Percentiles rank a stretch among this genome's conserved stretches.
phyloP scores from a whole-genome alignment of 2,113 vertebrate species.

The Alouatta palliata region DNA sequence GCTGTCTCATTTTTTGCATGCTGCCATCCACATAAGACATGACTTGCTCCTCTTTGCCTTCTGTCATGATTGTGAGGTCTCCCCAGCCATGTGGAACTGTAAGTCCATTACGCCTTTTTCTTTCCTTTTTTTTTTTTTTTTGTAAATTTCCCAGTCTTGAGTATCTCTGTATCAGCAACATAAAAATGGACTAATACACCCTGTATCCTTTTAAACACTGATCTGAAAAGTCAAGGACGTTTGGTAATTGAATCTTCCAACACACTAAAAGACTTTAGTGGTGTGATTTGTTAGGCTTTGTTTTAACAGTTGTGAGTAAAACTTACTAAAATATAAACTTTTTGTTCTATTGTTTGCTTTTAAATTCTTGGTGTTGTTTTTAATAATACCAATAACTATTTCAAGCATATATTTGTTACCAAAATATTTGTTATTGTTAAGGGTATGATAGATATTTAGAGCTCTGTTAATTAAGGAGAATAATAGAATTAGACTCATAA shows the following conservation, averaged over 20 bases:
- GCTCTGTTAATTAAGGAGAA: background rate
- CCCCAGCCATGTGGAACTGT: too few species aligned
- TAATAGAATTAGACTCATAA: background rate
- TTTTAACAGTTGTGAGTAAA: background rate
- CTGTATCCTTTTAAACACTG: background rate
- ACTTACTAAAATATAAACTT: background rate
- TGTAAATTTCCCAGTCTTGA: too few species aligned
- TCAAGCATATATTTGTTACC: background rate
- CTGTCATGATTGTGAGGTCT: too few species aligned
- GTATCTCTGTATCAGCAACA: too few species aligned
- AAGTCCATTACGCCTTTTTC: too few species aligned
- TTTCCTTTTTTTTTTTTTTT: too few species aligned
- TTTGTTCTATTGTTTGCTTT: background rate
- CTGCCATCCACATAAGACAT: too few species aligned
- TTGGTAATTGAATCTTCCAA: background rate
- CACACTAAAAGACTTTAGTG: background rate
- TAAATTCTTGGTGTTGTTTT: background rate
- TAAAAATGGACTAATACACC: too few species aligned
- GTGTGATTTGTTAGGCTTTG: background rate
- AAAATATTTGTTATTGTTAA: background rate
- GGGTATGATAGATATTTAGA: background rate
- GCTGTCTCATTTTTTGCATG: too few species aligned
- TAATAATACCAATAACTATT: background rate
- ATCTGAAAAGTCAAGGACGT: background rate
- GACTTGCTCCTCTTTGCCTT: too few species aligned